Base-by-base conservation (phyloP, 2,888 invertebrate species). In the Drosophila differens region DNA sequence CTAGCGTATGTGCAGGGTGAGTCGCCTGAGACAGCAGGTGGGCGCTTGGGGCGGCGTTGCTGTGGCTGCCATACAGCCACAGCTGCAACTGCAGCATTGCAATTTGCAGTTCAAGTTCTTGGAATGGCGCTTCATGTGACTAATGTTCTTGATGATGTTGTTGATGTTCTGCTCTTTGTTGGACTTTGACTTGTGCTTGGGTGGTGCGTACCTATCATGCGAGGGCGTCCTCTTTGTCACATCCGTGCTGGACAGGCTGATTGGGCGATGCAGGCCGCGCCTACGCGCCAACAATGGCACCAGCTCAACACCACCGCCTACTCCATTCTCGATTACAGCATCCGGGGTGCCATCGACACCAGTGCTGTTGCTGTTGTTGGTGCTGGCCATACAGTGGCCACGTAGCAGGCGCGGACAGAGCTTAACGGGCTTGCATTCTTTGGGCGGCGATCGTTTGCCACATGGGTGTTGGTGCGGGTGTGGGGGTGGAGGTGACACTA, bases 271-370 rank as follows among this genome's bases (percentile, higher is more conserved):
- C 59, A 94, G 94, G 63, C 94, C 94, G 70, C 96, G 94, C 81
- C 96, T 94, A 76, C 96, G 95, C 30, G 96, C 96, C 77, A 97
- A 93, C 59, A 97, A 93, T 3, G 97, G 96, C 65, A 97, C 97
- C 89, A 97, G 94, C 93, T 97, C 97, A 59, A 96, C 95, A 30
- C 97, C 97, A 28, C 95, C 95, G 74, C 94, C 91, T 74, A 94
- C 89, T 25, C 55, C 68, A 4, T 62, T 64, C n/a, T 60, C 25
- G 59, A 65, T 37, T 60, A 54, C 53, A 55, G 60, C 55, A 55
- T 76, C 63, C 30, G 64, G 62, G 12, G 75, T 74, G n/a, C 58
- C 64, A 4, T 57, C 47, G 22, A 47, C 22, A 25, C 47, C 9
- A 47, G 22, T 73, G 28, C 58, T 70, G 61, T 70, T 77, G 28